A percentile compares a stretch with the other conserved stretches of the same genome.
phyloP scores from a whole-genome alignment of 2,797 vertebrate species.

The Urophycis tenuis region DNA sequence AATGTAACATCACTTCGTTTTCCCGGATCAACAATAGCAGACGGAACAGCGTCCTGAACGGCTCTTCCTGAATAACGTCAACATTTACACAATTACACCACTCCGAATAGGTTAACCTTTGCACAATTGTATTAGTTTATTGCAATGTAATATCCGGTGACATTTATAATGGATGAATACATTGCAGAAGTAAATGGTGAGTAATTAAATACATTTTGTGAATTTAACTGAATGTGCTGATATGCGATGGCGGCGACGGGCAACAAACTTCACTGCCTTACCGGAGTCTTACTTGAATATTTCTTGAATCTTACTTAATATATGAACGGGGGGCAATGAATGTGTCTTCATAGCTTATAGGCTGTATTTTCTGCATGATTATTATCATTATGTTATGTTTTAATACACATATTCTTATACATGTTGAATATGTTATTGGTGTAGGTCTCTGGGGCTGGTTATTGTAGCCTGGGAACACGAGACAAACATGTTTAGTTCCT shows the following conservation, averaged over 20 bases:
- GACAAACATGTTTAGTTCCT: not conserved
- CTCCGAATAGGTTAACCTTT: not conserved
- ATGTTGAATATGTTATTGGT: not conserved
- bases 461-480: not conserved
- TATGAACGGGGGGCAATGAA: not conserved
- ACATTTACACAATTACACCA: not conserved
- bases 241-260: not conserved
- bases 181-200: constrained; percentile 44
- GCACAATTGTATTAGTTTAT: not conserved
- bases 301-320: too few species aligned
- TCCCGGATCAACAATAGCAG: not conserved
- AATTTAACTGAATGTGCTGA: not conserved
- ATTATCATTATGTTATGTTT: not conserved
- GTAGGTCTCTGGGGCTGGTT: not conserved
- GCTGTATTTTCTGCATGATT: not conserved
- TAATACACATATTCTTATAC: not conserved
- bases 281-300: not conserved
- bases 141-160: constrained; percentile 38
- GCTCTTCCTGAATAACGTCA: not conserved
- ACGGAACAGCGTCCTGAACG: not conserved
- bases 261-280: not conserved
- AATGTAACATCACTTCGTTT: not conserved
- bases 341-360: not conserved
- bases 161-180: constrained; percentile 51
- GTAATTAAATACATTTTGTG: constrained; percentile 16